These are phyloP conservation scores for Oxyura jamaicensis DNA, from an alignment of 2,113 vertebrate genomes.

Conservation along the genomic window DNA sequence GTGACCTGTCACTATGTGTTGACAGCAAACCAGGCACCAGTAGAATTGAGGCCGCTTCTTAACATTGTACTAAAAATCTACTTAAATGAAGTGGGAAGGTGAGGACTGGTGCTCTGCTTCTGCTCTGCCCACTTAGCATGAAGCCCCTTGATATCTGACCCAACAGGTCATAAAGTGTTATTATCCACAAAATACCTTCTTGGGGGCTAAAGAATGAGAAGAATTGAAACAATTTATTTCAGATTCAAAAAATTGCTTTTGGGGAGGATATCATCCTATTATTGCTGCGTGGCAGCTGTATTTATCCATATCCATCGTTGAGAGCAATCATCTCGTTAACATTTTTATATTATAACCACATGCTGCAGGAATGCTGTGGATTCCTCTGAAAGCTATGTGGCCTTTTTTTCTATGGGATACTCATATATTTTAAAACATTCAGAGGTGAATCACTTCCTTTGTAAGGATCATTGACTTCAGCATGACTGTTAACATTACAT, in stretches of 20 bases:
- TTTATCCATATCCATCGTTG: neutral
- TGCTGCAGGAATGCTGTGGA: neutral
- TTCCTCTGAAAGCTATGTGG: constrained; percentile 27
- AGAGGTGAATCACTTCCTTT: constrained; percentile 28
- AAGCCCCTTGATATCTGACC: neutral
- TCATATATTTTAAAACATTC: neutral
- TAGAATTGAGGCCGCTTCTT: neutral
- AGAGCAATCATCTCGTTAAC: neutral
- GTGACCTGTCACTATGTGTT: neutral
- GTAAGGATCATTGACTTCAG: neutral
- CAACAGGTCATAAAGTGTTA: constrained; percentile 13
- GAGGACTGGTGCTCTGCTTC: neutral
- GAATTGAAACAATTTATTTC: constrained; percentile 26
- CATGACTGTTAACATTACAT: neutral
- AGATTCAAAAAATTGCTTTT: neutral
- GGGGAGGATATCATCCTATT: neutral
- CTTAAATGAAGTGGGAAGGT: constrained; percentile 1
- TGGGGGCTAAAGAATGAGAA: constrained; percentile 45
- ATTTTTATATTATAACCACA: neutral
- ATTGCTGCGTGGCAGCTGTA: neutral
- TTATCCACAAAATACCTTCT: constrained; percentile 49
- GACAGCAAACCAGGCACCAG: neutral
- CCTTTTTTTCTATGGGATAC: constrained; percentile 17
- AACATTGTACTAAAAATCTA: constrained; percentile 1
- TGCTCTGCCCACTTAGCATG: neutral